phyloP scores from a whole-genome alignment of 2,888 invertebrate genomes.

The Anaspis maculata region DNA sequence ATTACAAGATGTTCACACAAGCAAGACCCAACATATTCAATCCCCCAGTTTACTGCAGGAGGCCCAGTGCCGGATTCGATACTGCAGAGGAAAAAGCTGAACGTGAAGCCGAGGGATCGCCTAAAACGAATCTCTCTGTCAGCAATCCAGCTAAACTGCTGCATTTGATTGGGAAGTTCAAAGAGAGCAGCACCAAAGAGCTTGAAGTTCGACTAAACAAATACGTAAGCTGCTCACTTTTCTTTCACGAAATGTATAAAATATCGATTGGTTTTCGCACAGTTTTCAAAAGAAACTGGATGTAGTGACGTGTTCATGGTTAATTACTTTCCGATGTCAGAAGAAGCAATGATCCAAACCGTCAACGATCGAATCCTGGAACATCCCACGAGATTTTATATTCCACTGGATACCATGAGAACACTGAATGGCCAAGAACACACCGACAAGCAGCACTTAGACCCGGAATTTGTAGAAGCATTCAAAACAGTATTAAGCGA shows the following conservation, averaged over 20 bases:
- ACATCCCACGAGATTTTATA: slow-evolving; percentile 44
- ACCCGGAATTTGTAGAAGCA: slow-evolving; percentile 24
- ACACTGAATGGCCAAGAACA: slow-evolving; percentile 41
- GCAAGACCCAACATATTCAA: slow-evolving; percentile 25
- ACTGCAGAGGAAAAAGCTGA: slow-evolving; percentile 9
- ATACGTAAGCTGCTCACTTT: slow-evolving; percentile 50
- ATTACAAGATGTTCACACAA: slow-evolving; percentile 20
- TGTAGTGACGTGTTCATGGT: slow-evolving; percentile 48
- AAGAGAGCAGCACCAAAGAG: slow-evolving; percentile 43
- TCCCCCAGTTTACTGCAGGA: slow-evolving; percentile 26
- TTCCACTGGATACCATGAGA: slow-evolving; percentile 23
- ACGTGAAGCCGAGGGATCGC: slow-evolving; percentile 13
- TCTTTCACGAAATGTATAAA: slow-evolving; percentile 3
- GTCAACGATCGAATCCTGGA: slow-evolving; percentile 46
- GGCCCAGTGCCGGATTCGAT: slow-evolving; percentile 1
- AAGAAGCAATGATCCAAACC: slow-evolving; percentile 54
- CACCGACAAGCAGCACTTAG: slow-evolving; percentile 23
- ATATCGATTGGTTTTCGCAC: not conserved
- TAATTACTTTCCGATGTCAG: slow-evolving; percentile 45
- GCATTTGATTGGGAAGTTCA: slow-evolving; percentile 47
- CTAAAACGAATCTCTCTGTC: slow-evolving; percentile 36
- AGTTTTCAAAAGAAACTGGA: slow-evolving; percentile 38
- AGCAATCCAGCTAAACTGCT: slow-evolving; percentile 52
- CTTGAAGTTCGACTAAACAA: slow-evolving; percentile 53
- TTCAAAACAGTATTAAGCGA: slow-evolving; percentile 23